A percentile compares a stretch with the other conserved stretches of the same genome.
Evolutionary conservation across 2,888 invertebrate species (phyloP).

Genomic region (Laothoe populi): DNA sequence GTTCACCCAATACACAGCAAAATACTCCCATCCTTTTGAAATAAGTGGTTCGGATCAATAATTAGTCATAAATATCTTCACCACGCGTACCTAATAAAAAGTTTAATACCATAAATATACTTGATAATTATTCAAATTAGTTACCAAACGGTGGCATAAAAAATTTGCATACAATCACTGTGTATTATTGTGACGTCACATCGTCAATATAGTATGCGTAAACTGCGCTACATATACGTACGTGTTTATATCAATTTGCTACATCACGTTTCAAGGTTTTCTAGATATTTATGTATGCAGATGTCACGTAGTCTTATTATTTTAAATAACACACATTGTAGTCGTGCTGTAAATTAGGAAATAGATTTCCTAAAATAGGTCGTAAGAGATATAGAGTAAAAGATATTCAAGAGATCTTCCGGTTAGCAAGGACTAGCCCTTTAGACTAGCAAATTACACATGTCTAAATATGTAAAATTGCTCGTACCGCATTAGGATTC

Average conservation of each 20-base stretch:
- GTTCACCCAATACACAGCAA: no score
- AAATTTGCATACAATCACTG: conserved; percentile 11
- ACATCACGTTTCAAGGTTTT: background rate
- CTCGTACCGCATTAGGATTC: no score
- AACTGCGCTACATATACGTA: background rate
- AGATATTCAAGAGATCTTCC: no score
- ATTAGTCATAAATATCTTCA: no score
- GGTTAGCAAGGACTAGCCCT: no score
- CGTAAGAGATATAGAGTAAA: background rate
- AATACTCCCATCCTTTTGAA: no score
- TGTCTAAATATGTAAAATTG: no score
- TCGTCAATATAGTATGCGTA: background rate
- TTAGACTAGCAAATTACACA: no score
- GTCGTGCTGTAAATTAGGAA: background rate
- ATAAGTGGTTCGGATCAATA: no score
- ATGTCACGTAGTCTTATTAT: conserved; percentile 3
- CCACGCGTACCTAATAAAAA: no score
- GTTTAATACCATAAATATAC: background rate
- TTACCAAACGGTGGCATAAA: background rate
- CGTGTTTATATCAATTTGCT: background rate
- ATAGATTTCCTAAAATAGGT: background rate
- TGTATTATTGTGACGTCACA: background rate
- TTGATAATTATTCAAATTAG: conserved; percentile 3
- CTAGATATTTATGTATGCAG: background rate
- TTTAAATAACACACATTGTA: background rate